A percentile compares a stretch with the other conserved stretches of the same genome.
Conservation (phyloP, 2,113 vertebrate genomes). For the Reinhardtius hippoglossoides region DNA sequence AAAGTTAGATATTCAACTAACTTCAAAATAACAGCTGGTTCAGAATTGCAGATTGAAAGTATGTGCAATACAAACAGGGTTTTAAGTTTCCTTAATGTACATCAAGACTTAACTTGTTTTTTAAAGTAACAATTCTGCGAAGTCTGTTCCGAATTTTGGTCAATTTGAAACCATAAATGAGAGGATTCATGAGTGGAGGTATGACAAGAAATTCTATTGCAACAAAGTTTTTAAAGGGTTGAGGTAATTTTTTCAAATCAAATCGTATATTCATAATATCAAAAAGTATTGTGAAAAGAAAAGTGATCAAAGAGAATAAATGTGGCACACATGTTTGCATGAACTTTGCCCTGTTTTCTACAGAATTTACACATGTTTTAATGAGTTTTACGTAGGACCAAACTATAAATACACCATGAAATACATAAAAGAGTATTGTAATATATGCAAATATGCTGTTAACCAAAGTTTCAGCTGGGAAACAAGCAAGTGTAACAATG, state of each 20-base stretch:
- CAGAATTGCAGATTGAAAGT: too few relatives aligned
- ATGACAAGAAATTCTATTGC: constrained; percentile 5
- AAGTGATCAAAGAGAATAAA: background rate
- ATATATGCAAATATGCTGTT: constrained; percentile 3
- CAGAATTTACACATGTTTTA: background rate
- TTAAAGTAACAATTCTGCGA: background rate
- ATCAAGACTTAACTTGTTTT: too few relatives aligned
- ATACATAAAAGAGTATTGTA: background rate
- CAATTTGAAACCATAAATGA: constrained; percentile 10
- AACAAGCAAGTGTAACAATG: constrained; percentile 56
- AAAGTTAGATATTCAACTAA: too few relatives aligned
- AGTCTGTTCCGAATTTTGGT: constrained; percentile 1
- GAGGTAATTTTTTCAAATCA: background rate
- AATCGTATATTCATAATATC: background rate
- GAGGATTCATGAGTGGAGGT: constrained; percentile 6
- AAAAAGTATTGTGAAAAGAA: constrained; percentile 1
- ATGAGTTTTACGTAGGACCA: background rate
- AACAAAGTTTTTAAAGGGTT: background rate
- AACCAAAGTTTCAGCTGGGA: background rate
- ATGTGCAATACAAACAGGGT: too few relatives aligned
- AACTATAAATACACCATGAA: background rate
- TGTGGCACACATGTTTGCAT: constrained; percentile 20
- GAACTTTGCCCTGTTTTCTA: constrained; percentile 10
- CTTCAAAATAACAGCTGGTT: too few relatives aligned
- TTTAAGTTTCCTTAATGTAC: too few relatives aligned